Evolutionary conservation across 2,797 vertebrate genomes (phyloP).

Genomic region (Distichodus sexfasciatus): DNA sequence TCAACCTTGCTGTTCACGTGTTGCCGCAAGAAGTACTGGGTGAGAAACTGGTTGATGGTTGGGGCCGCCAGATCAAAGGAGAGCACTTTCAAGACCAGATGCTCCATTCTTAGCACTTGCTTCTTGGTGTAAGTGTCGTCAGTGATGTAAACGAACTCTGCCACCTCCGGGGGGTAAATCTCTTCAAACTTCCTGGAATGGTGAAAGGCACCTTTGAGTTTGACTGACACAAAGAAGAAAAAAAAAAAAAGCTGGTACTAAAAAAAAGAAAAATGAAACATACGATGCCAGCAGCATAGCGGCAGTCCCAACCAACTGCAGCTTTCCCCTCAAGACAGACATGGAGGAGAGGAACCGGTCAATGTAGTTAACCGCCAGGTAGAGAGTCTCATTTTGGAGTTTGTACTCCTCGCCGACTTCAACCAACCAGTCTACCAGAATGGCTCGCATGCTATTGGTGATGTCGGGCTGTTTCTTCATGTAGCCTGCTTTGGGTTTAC

Average conservation of each 20-base stretch:
- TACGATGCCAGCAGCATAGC: slow-evolving; percentile 98
- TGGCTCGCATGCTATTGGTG: slow-evolving; percentile 95
- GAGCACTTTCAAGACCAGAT: slow-evolving; percentile 94
- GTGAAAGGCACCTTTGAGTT: neutral
- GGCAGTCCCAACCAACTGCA: slow-evolving; percentile 97
- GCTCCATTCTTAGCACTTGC: slow-evolving; percentile 97
- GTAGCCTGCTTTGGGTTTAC: slow-evolving; percentile 88
- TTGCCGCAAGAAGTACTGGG: slow-evolving; percentile 87
- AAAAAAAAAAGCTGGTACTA: neutral
- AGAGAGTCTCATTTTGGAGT: slow-evolving; percentile 93
- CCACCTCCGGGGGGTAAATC: slow-evolving; percentile 97
- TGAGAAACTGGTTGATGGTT: slow-evolving; percentile 95
- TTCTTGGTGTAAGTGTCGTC: slow-evolving; percentile 99
- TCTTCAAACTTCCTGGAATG: slow-evolving; percentile 93
- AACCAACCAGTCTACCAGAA: slow-evolving; percentile 97
- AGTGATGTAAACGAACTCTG: slow-evolving; percentile 98
- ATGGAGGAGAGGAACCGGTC: slow-evolving; percentile 97
- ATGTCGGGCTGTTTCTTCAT: slow-evolving; percentile 99
- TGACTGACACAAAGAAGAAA: too few species aligned
- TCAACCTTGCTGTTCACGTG: slow-evolving; percentile 78
- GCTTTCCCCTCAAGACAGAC: slow-evolving; percentile 95
- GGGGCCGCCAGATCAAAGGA: slow-evolving; percentile 95
- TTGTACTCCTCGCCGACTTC: slow-evolving; percentile 99
- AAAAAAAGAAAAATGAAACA: slow-evolving; percentile 59
- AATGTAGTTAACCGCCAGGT: slow-evolving; percentile 97